Evolutionary conservation across 2,797 vertebrate genomes (phyloP), one percentile per base, ranked within the genome.

Genomic region (Oryzias sinensis): DNA sequence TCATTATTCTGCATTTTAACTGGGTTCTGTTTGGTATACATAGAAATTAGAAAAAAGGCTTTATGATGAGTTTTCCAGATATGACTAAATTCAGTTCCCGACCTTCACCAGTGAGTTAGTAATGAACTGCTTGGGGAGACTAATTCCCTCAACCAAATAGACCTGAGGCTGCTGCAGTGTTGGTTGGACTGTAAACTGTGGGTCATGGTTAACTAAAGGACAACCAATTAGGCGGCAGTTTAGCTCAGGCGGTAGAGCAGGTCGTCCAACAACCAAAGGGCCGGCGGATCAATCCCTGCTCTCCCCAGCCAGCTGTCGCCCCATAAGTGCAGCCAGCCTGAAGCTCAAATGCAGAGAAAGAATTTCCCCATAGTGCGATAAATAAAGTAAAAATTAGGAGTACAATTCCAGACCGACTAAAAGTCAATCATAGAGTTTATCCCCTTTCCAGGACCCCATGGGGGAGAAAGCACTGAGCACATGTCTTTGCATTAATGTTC

Each of bases 141-240:
- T 15, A 37, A 67, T 53, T 51, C 50, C 22, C 43, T 29, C n/a
- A 29, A n/a, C 33, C 44, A 22, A 59, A 70, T 37, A 15, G 14
- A 51, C 55, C 77, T 18, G 46, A 37, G 61, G 62, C 51, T 52
- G 53, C 65, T 77, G 72, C n/a, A 1, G 5, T 63, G 69, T 68
- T 81, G 76, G 77, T 49, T 72, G 65, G 74, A 55, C 61, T 76
- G 60, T 75, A 81, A 76, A 82, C 49, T 60, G 22, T 70, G 56
- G 22, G 42, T 65, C 62, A 56, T 62, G 29, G 83, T 80, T 63
- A 65, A 17, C 53, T 74, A 37, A 63, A 72, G 63, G 72, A 70
- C 49, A 51, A 40, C 16, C 24, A 37, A 56, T 18, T 18, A 18
- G 18, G 18, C 18, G 18, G 18, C 18, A 18, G 18, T 18, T 18